Evolutionary conservation across 1,140 invertebrate species (phyloP).

Genomic region (Augochlora pura): DNA sequence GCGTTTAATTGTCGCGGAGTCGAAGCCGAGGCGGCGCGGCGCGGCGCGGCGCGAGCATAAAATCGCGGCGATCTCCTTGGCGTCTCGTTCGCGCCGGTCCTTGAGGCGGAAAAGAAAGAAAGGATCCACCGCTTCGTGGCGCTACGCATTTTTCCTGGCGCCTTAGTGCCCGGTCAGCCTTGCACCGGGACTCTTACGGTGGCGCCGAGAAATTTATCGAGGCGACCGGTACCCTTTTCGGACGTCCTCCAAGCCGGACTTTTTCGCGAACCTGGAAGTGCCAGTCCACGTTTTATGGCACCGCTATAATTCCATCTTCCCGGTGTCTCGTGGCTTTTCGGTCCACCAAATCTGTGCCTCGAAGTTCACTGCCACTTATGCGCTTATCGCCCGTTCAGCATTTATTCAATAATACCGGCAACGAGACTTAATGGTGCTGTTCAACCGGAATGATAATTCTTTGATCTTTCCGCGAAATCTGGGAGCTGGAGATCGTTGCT

Average conservation of each 20-base stretch:
- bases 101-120: constrained; percentile 18
- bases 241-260: neutral
- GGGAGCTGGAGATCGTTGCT: too few relatives aligned
- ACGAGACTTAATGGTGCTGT: too few relatives aligned
- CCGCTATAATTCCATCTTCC: too few relatives aligned
- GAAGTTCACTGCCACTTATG: too few relatives aligned
- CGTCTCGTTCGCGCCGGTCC: neutral
- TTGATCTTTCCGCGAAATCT: too few relatives aligned
- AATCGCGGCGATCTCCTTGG: constrained; percentile 28
- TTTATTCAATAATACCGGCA: too few relatives aligned
- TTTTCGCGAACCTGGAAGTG: too few relatives aligned
- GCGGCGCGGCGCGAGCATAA: constrained; percentile 25
- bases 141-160: constrained; percentile 11
- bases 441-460: too few relatives aligned
- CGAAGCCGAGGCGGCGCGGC: constrained; percentile 23
- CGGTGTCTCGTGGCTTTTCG: too few relatives aligned
- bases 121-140: constrained; percentile 7
- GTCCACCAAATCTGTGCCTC: too few relatives aligned
- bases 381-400: too few relatives aligned
- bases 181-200: constrained; percentile 13
- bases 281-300: too few relatives aligned
- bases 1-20: constrained; percentile 55
- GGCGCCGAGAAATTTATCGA: constrained; percentile 44
- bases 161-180: constrained; percentile 44
- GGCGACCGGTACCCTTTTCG: constrained; percentile 7